These are phyloP conservation scores for Plectropomus leopardus DNA, from an alignment of 2,113 vertebrate genomes.

Conservation along the genomic window DNA sequence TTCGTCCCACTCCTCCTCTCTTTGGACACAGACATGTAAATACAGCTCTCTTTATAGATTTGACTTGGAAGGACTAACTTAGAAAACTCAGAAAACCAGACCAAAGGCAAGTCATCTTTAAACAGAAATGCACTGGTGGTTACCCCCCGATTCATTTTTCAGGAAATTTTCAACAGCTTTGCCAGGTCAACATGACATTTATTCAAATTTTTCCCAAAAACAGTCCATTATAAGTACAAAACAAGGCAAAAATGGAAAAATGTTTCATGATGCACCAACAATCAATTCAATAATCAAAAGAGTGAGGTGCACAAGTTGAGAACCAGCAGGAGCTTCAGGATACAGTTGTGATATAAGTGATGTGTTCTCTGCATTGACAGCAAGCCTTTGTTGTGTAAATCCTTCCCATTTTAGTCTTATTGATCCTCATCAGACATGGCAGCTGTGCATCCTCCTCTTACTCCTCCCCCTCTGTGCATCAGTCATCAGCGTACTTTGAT, in stretches of 20 bases:
- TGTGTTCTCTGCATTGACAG: not conserved
- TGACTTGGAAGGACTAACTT: conserved; percentile 34
- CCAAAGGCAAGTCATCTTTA: conserved; percentile 21
- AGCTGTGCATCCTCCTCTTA: not conserved
- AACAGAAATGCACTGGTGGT: conserved; percentile 26
- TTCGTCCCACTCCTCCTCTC: conserved; percentile 44
- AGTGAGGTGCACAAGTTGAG: not conserved
- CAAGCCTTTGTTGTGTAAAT: conserved; percentile 2
- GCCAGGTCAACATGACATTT: not conserved
- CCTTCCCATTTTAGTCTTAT: not conserved
- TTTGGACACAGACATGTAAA: conserved; percentile 52
- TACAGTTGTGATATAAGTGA: not conserved
- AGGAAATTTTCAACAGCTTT: conserved; percentile 17
- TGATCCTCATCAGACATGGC: not conserved
- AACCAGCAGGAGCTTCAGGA: not conserved
- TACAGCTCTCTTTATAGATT: conserved; percentile 57
- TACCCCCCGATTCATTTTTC: not conserved
- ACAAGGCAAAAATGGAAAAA: not conserved
- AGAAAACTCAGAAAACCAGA: conserved; percentile 42
- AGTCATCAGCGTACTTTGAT: conserved; percentile 9
- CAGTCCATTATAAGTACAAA: not conserved
- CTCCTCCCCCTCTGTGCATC: not conserved
- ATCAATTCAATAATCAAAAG: not conserved
- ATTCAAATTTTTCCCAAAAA: not conserved
- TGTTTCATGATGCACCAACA: not conserved